Conservation (phyloP, 2,888 invertebrate species). For the Seira sanloemensis region DNA sequence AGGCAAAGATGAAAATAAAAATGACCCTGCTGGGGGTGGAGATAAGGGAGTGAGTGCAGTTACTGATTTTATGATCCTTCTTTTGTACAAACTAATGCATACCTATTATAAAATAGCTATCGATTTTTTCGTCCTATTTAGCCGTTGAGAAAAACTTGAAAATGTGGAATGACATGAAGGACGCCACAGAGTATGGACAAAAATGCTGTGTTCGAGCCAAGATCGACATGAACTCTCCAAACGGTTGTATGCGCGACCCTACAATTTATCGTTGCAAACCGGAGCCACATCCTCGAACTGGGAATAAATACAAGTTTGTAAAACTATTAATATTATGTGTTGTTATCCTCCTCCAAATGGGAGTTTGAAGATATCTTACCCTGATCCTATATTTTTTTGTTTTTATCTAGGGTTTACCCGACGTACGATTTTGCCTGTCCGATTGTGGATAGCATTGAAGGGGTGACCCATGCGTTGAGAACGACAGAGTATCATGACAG, state of each 20-base stretch:
- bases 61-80: neutral
- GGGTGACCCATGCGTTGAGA: slow-evolving; percentile 96
- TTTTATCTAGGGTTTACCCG: slow-evolving; percentile 90
- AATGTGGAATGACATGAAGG: slow-evolving; percentile 97
- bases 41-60: slow-evolving; percentile 81
- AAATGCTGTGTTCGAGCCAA: slow-evolving; percentile 97
- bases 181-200: slow-evolving; percentile 86
- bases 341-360: too few relatives aligned
- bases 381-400: too few relatives aligned
- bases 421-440: slow-evolving; percentile 99
- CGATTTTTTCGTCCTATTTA: slow-evolving; percentile 76
- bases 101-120: too few relatives aligned
- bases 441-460: slow-evolving; percentile 97
- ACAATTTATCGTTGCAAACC: slow-evolving; percentile 98
- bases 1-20: slow-evolving; percentile 19
- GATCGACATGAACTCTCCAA: slow-evolving; percentile 96
- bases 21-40: slow-evolving; percentile 44
- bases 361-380: too few relatives aligned
- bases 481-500: slow-evolving; percentile 99
- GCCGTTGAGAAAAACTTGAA: slow-evolving; percentile 89
- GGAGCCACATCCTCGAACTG: slow-evolving; percentile 95
- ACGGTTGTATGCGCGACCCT: slow-evolving; percentile 98
- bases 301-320: slow-evolving; percentile 89
- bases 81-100: slow-evolving; percentile 76
- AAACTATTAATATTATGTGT: slow-evolving; percentile 26